Evolutionary conservation across 2,797 vertebrate genomes (phyloP).

Genomic region (Stomatorhinus walkeri): DNA sequence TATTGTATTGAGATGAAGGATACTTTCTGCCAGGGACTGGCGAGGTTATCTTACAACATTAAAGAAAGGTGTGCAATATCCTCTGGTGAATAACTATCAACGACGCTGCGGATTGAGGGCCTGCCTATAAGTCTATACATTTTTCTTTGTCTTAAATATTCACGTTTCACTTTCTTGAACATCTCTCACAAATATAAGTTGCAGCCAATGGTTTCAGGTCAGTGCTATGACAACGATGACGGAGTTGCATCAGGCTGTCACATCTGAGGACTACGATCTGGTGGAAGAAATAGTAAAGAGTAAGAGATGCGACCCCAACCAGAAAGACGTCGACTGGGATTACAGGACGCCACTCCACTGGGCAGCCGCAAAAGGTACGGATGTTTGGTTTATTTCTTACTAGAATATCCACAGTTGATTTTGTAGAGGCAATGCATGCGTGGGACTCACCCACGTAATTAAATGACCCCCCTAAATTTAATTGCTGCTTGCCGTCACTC

Average conservation of each 20-base stretch:
- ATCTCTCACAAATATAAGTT: not conserved
- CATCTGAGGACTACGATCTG: constrained; percentile 57
- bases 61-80: not conserved
- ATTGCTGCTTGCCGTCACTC: not conserved
- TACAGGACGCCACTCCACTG: constrained; percentile 80
- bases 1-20: not conserved
- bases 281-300: constrained; percentile 63
- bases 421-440: not conserved
- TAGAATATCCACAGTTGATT: not conserved
- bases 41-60: not conserved
- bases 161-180: not conserved
- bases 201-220: not conserved
- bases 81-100: not conserved
- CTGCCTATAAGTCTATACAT: not conserved
- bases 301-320: constrained; percentile 68
- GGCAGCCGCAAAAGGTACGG: constrained; percentile 75
- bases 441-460: not conserved
- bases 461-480: not conserved
- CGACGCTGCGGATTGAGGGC: not conserved
- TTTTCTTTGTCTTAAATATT: not conserved
- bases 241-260: constrained; percentile 79
- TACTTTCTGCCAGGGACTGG: not conserved
- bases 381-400: not conserved
- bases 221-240: constrained; percentile 53
- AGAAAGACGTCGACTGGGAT: constrained; percentile 77